phyloP scores from a whole-genome alignment of 2,888 invertebrate species.

The Gymnoscelis rufifasciata region DNA sequence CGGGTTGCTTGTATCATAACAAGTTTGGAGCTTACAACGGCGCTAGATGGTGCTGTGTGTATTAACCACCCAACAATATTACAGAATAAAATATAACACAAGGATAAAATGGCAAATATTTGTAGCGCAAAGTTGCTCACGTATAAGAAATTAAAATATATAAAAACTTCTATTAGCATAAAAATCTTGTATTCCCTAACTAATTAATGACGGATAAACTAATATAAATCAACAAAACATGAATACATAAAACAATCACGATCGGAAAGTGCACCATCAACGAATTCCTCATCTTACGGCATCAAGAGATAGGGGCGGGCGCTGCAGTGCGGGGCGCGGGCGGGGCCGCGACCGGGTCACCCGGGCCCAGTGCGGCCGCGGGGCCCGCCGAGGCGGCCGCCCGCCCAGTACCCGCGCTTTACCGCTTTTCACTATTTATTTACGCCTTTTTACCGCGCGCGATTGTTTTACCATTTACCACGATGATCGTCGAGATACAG shows the following conservation, averaged over 20 bases:
- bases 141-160: too few relatives aligned
- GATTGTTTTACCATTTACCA: constrained; percentile 11
- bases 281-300: constrained; percentile 71
- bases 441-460: constrained; percentile 30
- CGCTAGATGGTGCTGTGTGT: too few relatives aligned
- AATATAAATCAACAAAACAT: too few relatives aligned
- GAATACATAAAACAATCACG: not conserved
- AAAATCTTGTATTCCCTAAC: too few relatives aligned
- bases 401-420: constrained; percentile 26
- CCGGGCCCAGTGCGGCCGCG: constrained; percentile 69
- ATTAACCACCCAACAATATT: too few relatives aligned
- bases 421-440: constrained; percentile 35
- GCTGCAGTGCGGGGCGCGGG: constrained; percentile 44
- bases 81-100: too few relatives aligned
- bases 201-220: too few relatives aligned
- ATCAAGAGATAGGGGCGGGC: constrained; percentile 58
- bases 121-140: too few relatives aligned
- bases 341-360: constrained; percentile 66
- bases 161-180: too few relatives aligned
- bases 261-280: constrained; percentile 61
- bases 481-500: constrained; percentile 74
- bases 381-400: constrained; percentile 70
- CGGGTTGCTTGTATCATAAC: too few relatives aligned
- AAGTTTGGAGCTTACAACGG: too few relatives aligned
- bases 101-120: too few relatives aligned